Evolutionary conservation across 2,797 vertebrate species (phyloP).

Genomic region (Rousettus madagascariensis): DNA sequence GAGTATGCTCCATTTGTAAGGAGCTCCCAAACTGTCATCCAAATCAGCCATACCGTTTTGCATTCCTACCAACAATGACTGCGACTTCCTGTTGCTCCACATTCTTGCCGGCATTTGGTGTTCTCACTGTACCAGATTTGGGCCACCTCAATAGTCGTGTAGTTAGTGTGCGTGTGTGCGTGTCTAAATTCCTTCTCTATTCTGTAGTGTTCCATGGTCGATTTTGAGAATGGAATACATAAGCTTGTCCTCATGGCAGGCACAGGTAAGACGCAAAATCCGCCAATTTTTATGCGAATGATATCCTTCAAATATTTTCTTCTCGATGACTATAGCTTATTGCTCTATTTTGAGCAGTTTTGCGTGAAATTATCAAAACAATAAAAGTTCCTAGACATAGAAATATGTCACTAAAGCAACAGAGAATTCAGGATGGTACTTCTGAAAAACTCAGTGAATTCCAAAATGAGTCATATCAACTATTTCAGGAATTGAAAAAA

Average conservation of each 20-base stretch:
- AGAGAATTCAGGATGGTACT: too few relatives aligned
- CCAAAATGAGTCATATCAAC: too few relatives aligned
- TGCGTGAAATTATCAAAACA: neutral
- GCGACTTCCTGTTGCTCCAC: neutral
- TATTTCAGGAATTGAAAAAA: too few relatives aligned
- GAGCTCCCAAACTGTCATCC: neutral
- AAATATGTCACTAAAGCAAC: too few relatives aligned
- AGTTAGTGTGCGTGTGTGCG: too few relatives aligned
- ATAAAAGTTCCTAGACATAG: too few relatives aligned
- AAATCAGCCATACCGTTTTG: neutral
- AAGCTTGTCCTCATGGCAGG: too few relatives aligned
- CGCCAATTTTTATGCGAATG: neutral
- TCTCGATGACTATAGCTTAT: neutral
- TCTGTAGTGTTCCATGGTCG: too few relatives aligned
- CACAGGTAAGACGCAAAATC: too few relatives aligned
- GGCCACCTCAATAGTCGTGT: neutral
- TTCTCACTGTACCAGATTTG: neutral
- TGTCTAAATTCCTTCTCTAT: too few relatives aligned
- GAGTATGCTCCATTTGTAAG: neutral
- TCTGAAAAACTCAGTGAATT: too few relatives aligned
- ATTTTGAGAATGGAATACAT: too few relatives aligned
- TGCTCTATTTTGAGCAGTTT: neutral
- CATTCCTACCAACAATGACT: neutral
- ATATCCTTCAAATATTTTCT: neutral
- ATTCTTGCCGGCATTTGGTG: neutral